Evolutionary conservation across 2,888 invertebrate genomes (phyloP), one percentile per base, ranked within the genome.

Genomic region (Drosophila falleni): DNA sequence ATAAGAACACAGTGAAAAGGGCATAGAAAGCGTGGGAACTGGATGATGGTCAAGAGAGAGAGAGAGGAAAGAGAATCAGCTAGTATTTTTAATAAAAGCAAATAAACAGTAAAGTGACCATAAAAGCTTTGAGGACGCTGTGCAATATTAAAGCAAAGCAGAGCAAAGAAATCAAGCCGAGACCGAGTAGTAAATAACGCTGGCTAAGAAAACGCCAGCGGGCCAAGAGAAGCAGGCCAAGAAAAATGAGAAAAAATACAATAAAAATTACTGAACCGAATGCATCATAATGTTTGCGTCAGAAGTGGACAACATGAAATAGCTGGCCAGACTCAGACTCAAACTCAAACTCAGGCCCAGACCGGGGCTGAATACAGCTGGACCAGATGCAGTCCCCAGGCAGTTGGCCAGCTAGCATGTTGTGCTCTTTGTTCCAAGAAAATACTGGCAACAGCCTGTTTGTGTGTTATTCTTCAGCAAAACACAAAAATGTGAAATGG

Each of bases 261-360:
- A 86, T 88, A 86, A 86, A 86, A 88, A 86, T 86, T 86, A 86
- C 88, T 83, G 81, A 80, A 83, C 80, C 85, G 81, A 86, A 86
- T 88, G 84, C 87, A 88, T 86, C 85, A 88, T 86, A 86, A 86
- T 88, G 88, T 86, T 88, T 86, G 75, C 81, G 81, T 86, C 88
- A 83, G 81, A 88, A 88, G 70, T 81, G 88, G 86, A 74, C 85
- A 86, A 80, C 74, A 86, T 69, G 64, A 87, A 81, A 75, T 71
- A 69, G 72, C 78, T 63, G 61, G 51, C 67, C 67, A 31, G 58
- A 33, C 67, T 51, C 31, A 11, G 11, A 8, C 3, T 3, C 33
- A 33, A 10, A 11, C 10, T 33, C 3, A 35, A 5, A 5, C 46
- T 46, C 41, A 54, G 39, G 46, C 33, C 15, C 55, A 58, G 46